A percentile compares a stretch with the other conserved stretches of the same genome.
These are phyloP conservation scores for Calyptommatus sinebrachiatus DNA, from an alignment of 2,113 vertebrate genomes.

Conservation along the genomic window DNA sequence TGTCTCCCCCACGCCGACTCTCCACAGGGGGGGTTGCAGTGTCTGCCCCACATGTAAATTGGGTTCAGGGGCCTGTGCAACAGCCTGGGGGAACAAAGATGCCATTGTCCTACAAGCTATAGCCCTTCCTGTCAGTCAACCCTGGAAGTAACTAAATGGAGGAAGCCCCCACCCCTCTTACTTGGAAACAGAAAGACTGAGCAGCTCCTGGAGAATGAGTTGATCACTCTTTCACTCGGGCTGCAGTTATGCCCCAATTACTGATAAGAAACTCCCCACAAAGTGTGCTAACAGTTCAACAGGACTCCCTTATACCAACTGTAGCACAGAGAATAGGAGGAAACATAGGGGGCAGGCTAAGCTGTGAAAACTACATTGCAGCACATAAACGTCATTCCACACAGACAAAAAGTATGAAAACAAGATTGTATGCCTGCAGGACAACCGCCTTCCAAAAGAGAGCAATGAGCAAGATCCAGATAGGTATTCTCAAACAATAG, in stretches of 20 bases:
- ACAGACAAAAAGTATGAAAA: neutral
- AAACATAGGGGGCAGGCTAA: constrained; percentile 14
- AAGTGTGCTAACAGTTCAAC: neutral
- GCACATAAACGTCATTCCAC: neutral
- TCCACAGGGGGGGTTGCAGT: constrained; percentile 39
- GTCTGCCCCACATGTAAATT: constrained; percentile 89
- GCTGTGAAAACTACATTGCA: neutral
- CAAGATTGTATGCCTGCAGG: neutral
- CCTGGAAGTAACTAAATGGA: constrained; percentile 47
- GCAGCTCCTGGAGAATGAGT: neutral
- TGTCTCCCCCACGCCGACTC: neutral
- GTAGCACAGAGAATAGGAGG: neutral
- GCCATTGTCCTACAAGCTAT: constrained; percentile 24
- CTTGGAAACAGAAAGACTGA: neutral
- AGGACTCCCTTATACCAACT: neutral
- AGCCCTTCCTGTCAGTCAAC: constrained; percentile 23
- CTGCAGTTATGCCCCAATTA: neutral
- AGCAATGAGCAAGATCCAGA: neutral
- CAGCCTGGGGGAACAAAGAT: constrained; percentile 33
- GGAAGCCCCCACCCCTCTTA: constrained; percentile 16
- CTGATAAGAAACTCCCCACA: neutral
- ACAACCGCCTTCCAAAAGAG: neutral
- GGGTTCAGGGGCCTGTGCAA: constrained; percentile 43
- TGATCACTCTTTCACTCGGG: neutral
- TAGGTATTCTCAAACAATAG: neutral